Conservation (phyloP, 2,888 invertebrate species). For the Abrostola triplasia region DNA sequence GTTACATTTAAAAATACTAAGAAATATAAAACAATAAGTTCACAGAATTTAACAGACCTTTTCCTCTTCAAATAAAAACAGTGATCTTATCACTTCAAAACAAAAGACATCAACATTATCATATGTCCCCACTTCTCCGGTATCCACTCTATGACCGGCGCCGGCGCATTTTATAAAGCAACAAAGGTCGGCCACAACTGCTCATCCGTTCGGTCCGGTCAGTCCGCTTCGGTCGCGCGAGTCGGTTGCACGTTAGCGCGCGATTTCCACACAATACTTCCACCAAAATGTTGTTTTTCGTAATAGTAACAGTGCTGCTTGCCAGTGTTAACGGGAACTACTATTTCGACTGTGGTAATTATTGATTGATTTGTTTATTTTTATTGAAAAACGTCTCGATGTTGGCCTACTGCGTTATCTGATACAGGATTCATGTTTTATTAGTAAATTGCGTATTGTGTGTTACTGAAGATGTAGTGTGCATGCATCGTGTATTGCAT, state of each 20-base stretch:
- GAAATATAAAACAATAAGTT: no score
- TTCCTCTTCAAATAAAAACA: background rate
- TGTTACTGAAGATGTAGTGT: conserved; percentile 25
- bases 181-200: conserved; percentile 77
- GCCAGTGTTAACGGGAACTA: conserved; percentile 81
- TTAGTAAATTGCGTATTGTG: conserved; percentile 46
- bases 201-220: conserved; percentile 66
- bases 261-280: conserved; percentile 52
- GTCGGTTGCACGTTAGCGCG: conserved; percentile 82
- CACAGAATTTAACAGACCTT: no score
- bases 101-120: conserved; percentile 9
- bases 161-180: conserved; percentile 79
- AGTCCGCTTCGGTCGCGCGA: conserved; percentile 77
- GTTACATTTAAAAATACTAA: no score
- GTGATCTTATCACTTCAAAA: background rate
- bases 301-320: conserved; percentile 71
- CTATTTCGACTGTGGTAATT: conserved; percentile 82
- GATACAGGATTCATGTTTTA: conserved; percentile 36
- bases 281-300: conserved; percentile 75
- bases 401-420: conserved; percentile 12
- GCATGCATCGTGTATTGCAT: background rate
- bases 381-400: conserved; percentile 5
- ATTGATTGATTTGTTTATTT: conserved; percentile 8
- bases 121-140: conserved; percentile 41
- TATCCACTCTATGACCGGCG: conserved; percentile 78